Evolutionary conservation across 2,888 invertebrate species (phyloP), one percentile per base, ranked within the genome.

Genomic region (Dascillus cervinus): DNA sequence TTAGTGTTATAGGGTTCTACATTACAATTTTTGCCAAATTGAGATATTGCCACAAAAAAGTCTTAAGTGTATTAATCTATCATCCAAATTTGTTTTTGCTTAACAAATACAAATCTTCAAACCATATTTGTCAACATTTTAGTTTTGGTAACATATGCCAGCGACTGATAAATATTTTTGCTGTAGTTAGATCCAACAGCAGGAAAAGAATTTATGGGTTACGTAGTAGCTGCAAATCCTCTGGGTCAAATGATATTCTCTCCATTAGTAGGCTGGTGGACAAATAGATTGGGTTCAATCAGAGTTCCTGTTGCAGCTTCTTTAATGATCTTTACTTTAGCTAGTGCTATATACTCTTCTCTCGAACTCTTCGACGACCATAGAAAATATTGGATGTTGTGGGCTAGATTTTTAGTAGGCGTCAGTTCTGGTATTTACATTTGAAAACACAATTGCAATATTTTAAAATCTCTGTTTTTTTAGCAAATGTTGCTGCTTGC

Each of bases 161-260:
- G n/a, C n/a, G n/a, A n/a, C n/a, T n/a, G n/a, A n/a, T n/a, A n/a
- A n/a, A n/a, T n/a, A n/a, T n/a, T n/a, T n/a, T n/a, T n/a, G n/a
- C n/a, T 71, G 33, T 67, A 89, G 88, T 65, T 89, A 64, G 85
- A 88, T 64, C 78, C 79, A 30, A 72, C 72, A 13, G 80, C 86
- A 3, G 79, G 80, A 43, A 88, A 88, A 61, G 85, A 83, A 64
- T 81, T 83, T 54, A 78, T 88, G 73, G 88, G 89, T 3, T 73
- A 80, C 49, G 78, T 87, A 27, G 86, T 89, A 28, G 89, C 86
- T 17, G 86, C 87, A 13, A 87, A 88, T 69, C 89, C 90, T 8
- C 70, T 89, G 38, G 89, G 83, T 1, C 89, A 90, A 71, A 81
- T 89, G 77, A 56, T 88, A 36, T 85, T 86, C 60, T 88, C 88